Evolutionary conservation across 2,113 vertebrate species (phyloP), one percentile per base, ranked within the genome.

Genomic region (Aldabrachelys gigantea): DNA sequence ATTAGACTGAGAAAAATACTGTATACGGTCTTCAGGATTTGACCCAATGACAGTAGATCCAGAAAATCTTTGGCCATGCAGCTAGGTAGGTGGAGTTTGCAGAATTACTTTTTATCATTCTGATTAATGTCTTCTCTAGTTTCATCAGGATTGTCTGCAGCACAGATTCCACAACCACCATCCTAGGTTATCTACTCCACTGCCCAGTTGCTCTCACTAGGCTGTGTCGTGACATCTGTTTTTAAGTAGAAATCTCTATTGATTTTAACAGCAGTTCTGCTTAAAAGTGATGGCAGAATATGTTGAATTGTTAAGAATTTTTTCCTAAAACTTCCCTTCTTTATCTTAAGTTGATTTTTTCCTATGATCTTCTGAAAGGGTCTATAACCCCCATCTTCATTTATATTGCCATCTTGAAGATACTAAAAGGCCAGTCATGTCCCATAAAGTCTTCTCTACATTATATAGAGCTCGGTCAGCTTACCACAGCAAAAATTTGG

Each of bases 331-430:
- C 85, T 94, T 91, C 41, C 47, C 69, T 96, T 93, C 88, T 76
- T 94, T 76, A 56, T 82, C 96, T 96, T 96, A 94, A 96, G 93
- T 80, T 92, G 80, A 72, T 12, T 1, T 2, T 54, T 94, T 95
- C 91, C 91, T 95, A 89, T 80, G 44, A 90, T 94, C 69, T 89
- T 95, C 92, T 87, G 92, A 97, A 96, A 96, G 91, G 89, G 89
- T 96, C 9, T 41, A 25, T 44, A 25, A 76, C 95, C 93, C 59
- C 27, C 76, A 5, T 96, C 88, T 84, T 96, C 88, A 76, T 95
- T 89, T 87, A 84, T 91, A n/a, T 88, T 90, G 41, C 93, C 95
- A 96, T 96, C 84, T 87, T 94, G 92, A 95, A 95, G 92, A 96
- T 94, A 49, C 65, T 87, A 89, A 91, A 38, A 41, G 21, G 16